A percentile compares a stretch with the other conserved stretches of the same genome.
Evolutionary conservation across 2,113 vertebrate genomes (phyloP).

Genomic region (Pithys albifrons): DNA sequence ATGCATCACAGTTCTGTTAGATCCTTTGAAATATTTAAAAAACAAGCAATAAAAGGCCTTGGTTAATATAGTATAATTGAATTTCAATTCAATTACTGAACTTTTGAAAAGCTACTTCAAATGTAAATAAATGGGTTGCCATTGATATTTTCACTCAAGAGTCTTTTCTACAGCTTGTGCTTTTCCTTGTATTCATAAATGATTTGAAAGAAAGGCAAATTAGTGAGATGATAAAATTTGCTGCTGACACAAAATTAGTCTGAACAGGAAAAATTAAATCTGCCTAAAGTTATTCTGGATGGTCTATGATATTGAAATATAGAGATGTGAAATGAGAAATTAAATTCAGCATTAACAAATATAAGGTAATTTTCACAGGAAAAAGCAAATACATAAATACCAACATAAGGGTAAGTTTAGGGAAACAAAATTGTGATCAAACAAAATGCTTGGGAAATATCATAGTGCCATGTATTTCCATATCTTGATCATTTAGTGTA

Average conservation of each 20-base stretch:
- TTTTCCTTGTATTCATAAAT: background rate
- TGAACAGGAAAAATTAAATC: background rate
- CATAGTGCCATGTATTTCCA: background rate
- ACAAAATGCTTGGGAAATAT: background rate
- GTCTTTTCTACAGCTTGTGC: background rate
- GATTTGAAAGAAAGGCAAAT: background rate
- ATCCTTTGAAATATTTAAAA: background rate
- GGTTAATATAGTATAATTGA: background rate
- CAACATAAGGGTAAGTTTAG: background rate
- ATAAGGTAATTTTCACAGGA: background rate
- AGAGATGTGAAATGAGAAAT: background rate
- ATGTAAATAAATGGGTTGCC: background rate
- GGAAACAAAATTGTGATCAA: background rate
- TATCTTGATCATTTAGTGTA: background rate
- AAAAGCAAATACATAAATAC: background rate
- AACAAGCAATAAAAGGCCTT: background rate
- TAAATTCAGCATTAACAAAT: background rate
- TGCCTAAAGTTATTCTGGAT: background rate
- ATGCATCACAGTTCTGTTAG: background rate
- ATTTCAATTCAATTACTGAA: background rate
- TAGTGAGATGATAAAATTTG: background rate
- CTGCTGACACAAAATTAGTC: background rate
- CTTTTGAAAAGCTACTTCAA: background rate
- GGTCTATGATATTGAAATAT: background rate
- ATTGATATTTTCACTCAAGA: background rate